Base-by-base conservation (phyloP, 2,888 invertebrate genomes). In the Athetis lepigone region DNA sequence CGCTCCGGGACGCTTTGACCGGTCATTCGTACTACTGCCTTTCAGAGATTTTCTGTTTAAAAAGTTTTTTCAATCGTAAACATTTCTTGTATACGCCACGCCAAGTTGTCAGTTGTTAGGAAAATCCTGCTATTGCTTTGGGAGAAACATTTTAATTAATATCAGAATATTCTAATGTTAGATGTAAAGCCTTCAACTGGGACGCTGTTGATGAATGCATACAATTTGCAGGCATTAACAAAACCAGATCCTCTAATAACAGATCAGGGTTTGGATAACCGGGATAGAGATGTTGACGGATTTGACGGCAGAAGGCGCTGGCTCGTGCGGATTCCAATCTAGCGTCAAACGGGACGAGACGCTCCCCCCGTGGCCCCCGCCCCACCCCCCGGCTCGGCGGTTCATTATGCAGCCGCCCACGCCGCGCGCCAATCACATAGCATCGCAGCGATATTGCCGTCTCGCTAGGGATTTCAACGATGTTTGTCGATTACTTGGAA, bases 371-470 rank as follows among this genome's bases (percentile, higher is more conserved):
- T 64, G 75, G 70, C 78, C 75, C 81, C 80, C 72, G 70, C 81
- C 82, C 75, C 80, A 81, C 82, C 80, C 85, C 72, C 70, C 77
- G 70, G 74, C 85, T 80, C 78, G 82, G 76, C 84, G 90, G 90
- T 91, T 93, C 94, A 94, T 94, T 94, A 94, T 94, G 93, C 94
- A 92, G 89, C 90, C 92, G 87, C 92, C 92, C 91, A 89, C 90
- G 87, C 89, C 88, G 85, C 90, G 91, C 91, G 92, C 93, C 94
- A 92, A 93, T 94, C 94, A 92, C 92, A 93, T 89, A 90, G 87
- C 91, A 87, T 84, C 89, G 85, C 87, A 85, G 88, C 90, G 90
- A 92, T 93, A 94, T 94, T 94, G 92, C 92, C 86, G 88, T 85
- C 89, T 84, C 85, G 78, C 87, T 91, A 93, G 92, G 87, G 91